These are phyloP conservation scores for Myotis yumanensis DNA, from an alignment of 2,113 vertebrate genomes.

Conservation along the genomic window DNA sequence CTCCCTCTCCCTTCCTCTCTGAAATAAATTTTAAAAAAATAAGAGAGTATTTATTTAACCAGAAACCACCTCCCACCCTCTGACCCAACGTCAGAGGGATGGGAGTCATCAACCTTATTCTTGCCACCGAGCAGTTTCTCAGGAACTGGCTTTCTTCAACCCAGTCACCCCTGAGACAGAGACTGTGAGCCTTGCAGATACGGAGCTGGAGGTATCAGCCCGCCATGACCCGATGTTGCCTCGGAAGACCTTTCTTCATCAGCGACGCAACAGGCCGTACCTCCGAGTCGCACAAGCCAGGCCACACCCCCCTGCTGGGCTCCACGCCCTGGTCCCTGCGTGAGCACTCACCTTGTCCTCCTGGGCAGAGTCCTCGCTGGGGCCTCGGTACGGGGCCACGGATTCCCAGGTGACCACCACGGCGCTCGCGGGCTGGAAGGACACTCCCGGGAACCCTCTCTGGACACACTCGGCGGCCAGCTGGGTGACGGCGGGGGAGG, in stretches of 20 bases:
- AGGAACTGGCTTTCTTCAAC: neutral
- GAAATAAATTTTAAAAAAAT: too few relatives aligned
- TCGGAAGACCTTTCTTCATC: neutral
- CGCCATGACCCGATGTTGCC: neutral
- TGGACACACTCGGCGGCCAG: constrained; percentile 85
- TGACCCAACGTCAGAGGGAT: neutral
- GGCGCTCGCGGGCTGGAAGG: constrained; percentile 84
- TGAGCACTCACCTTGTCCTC: constrained; percentile 84
- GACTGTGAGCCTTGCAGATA: neutral
- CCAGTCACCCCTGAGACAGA: neutral
- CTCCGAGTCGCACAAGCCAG: too few relatives aligned
- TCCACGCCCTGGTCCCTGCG: too few relatives aligned
- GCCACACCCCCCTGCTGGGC: neutral
- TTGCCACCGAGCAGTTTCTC: neutral
- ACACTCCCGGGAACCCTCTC: constrained; percentile 86
- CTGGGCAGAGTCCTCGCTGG: constrained; percentile 69
- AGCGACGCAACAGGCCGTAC: fast-evolving
- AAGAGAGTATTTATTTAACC: neutral
- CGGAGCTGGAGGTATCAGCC: neutral
- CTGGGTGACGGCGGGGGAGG: constrained; percentile 80
- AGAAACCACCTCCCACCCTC: neutral
- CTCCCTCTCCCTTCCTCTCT: too few relatives aligned
- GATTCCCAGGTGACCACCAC: constrained; percentile 91
- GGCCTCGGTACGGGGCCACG: constrained; percentile 82
- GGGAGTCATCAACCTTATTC: neutral